These are phyloP conservation scores for Chaetodon trifascialis DNA, from an alignment of 2,113 vertebrate genomes.

Conservation along the genomic window DNA sequence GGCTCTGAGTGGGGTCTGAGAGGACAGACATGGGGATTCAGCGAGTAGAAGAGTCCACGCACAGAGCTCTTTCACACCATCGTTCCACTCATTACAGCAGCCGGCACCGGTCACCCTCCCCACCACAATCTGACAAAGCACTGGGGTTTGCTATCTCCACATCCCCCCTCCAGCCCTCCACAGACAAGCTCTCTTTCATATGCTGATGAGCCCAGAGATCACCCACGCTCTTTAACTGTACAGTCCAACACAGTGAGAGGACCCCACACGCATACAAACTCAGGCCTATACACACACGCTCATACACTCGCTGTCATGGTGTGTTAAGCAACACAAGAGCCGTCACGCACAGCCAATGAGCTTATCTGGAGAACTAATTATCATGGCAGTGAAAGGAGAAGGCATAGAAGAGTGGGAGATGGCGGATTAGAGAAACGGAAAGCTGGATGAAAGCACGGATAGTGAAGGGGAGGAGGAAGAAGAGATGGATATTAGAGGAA, in stretches of 20 bases:
- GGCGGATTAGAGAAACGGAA: constrained; percentile 23
- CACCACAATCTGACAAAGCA: constrained; percentile 6
- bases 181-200: constrained; percentile 71
- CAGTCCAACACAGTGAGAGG: constrained; percentile 22
- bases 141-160: constrained; percentile 51
- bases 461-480: constrained; percentile 15
- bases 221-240: constrained; percentile 46
- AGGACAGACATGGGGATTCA: constrained; percentile 27
- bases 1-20: constrained; percentile 34
- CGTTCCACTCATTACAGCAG: constrained; percentile 35
- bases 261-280: constrained; percentile 42
- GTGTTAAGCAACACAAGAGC: constrained; percentile 53
- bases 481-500: constrained; percentile 8
- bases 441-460: constrained; percentile 7
- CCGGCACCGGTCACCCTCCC: constrained; percentile 9
- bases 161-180: constrained; percentile 33
- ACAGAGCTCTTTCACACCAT: constrained; percentile 12
- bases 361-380: constrained; percentile 75
- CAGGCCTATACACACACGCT: constrained; percentile 1
- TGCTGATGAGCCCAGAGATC: constrained; percentile 71
- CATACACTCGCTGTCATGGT: constrained; percentile 34
- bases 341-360: constrained; percentile 42
- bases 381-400: constrained; percentile 43
- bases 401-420: constrained; percentile 27
- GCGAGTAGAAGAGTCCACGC: constrained; percentile 1